Evolutionary conservation across 2,888 invertebrate genomes (phyloP).

Genomic region (Acronicta psi): DNA sequence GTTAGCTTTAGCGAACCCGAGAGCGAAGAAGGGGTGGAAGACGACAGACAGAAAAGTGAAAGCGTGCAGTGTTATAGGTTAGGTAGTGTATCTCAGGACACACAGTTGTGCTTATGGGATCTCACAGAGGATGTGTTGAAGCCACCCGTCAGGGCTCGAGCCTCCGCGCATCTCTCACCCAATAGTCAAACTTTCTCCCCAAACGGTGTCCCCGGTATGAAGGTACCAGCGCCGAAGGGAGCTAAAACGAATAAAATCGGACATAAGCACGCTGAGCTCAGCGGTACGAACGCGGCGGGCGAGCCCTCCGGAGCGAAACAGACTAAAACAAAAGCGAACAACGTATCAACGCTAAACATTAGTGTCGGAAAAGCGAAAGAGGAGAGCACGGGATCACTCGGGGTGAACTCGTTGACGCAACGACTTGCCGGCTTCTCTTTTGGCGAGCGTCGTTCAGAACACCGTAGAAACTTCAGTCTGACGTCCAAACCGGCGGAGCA

Average conservation of each 20-base stretch:
- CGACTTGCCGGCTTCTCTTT: slow-evolving; percentile 93
- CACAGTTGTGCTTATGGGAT: slow-evolving; percentile 99
- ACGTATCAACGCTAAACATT: slow-evolving; percentile 78
- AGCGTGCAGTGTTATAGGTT: slow-evolving; percentile 93
- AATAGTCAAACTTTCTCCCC: slow-evolving; percentile 66
- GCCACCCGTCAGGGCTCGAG: slow-evolving; percentile 90
- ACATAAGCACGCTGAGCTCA: slow-evolving; percentile 76
- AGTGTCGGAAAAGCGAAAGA: slow-evolving; percentile 83
- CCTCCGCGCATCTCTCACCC: slow-evolving; percentile 78
- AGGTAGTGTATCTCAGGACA: slow-evolving; percentile 99
- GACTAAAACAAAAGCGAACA: slow-evolving; percentile 71
- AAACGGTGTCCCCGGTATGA: slow-evolving; percentile 72
- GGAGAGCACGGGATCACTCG: slow-evolving; percentile 79
- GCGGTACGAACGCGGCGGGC: slow-evolving; percentile 69
- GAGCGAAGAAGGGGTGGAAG: slow-evolving; percentile 89
- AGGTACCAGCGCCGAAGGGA: slow-evolving; percentile 65
- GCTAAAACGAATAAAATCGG: slow-evolving; percentile 78
- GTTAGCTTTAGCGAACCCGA: slow-evolving; percentile 92
- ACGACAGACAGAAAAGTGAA: slow-evolving; percentile 68
- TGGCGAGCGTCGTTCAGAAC: slow-evolving; percentile 91
- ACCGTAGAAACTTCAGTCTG: slow-evolving; percentile 92
- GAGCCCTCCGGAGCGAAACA: slow-evolving; percentile 75
- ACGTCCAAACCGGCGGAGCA: slow-evolving; percentile 86
- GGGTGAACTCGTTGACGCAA: slow-evolving; percentile 92
- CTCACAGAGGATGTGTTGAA: slow-evolving; percentile 97